Evolutionary conservation across 2,113 vertebrate species (phyloP), one percentile per base, ranked within the genome.

Genomic region (Paramisgurnus dabryanus): DNA sequence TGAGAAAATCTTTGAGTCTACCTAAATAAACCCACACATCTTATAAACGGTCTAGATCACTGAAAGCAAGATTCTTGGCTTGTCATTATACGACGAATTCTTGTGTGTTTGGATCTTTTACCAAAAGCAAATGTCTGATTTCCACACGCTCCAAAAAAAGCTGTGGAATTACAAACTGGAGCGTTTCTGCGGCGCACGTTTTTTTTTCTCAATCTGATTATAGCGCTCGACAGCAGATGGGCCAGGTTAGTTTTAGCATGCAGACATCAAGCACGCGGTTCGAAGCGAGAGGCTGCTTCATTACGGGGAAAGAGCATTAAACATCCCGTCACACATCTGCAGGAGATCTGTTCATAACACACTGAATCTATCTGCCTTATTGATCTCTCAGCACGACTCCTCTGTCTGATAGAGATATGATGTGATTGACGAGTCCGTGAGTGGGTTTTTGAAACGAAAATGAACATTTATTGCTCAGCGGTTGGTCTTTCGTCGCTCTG

Each of bases 311-410:
- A 22, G 15, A 49, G 67, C 66, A 78, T 66, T 41, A 10, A 43
- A 61, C 43, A 67, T 55, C 71, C 41, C 57, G n/a, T 53, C 63
- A 66, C 17, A 34, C 18, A 63, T 40, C 75, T 78, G 34, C 55
- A 69, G 57, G 76, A 76, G 71, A 57, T 73, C 84, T 65, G 57
- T 71, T 80, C 76, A 64, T 75, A 79, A 34, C 18, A 4, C 40
- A 82, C 69, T 65, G 76, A 43, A 85, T 85, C 76, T 78, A 66
- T 84, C 84, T 68, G 75, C 11, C 27, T 70, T 74, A 83, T 88
- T 84, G 81, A 87, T 89, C 74, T 58, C 72, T 55, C 69, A 82
- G 87, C 82, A 83, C 83, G 85, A 80, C 68, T 81, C 64, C 72
- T 79, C 39, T 78, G 66, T 79, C 63, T 81, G 41, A 68, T 61